phyloP scores from a whole-genome alignment of 2,113 vertebrate genomes.

The Oplegnathus fasciatus region DNA sequence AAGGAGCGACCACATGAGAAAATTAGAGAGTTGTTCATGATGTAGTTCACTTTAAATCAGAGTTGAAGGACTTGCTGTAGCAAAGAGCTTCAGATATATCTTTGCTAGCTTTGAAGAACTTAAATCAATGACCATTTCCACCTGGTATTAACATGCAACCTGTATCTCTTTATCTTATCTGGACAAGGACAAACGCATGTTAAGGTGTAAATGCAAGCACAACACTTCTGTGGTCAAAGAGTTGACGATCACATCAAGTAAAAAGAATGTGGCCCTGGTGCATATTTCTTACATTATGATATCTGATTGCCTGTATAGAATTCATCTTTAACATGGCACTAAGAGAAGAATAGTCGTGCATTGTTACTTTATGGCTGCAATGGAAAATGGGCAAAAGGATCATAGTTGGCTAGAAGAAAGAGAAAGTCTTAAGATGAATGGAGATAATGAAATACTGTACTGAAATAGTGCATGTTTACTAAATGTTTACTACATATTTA shows the following conservation, averaged over 20 bases:
- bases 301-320: not conserved
- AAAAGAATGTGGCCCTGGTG: not conserved
- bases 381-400: slow-evolving; percentile 2
- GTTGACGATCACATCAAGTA: not conserved
- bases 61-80: not conserved
- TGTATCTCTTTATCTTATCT: not conserved
- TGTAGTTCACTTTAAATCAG: not conserved
- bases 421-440: slow-evolving; percentile 18
- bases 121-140: not conserved
- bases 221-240: not conserved
- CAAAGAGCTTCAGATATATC: not conserved
- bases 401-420: not conserved
- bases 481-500: slow-evolving; percentile 13
- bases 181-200: too few species aligned
- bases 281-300: not conserved
- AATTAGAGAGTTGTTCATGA: not conserved
- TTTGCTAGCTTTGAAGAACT: not conserved
- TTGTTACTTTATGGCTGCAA: not conserved
- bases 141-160: not conserved
- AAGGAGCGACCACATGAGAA: not conserved
- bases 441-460: slow-evolving; percentile 16
- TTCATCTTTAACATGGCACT: slow-evolving; percentile 24
- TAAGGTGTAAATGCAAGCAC: not conserved
- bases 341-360: not conserved
- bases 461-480: not conserved